Conservation (phyloP, 2,113 vertebrate genomes). For the Equus quagga region DNA sequence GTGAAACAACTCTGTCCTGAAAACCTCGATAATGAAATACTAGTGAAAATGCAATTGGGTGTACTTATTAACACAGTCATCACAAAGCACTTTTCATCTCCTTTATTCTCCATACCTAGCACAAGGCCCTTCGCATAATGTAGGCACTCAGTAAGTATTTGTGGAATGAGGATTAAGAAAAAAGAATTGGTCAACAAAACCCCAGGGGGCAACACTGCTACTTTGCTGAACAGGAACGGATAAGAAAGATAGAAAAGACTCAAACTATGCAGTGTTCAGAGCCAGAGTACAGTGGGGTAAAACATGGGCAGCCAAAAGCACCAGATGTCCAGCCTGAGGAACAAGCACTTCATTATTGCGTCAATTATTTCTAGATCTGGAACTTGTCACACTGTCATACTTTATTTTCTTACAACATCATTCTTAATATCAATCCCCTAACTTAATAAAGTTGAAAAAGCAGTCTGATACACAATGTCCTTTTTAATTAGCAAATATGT, state of each 20-base stretch:
- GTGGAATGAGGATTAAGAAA: neutral
- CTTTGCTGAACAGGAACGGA: neutral
- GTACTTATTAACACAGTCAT: neutral
- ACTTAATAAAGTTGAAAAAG: conserved; percentile 46
- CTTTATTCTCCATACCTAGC: neutral
- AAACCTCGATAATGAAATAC: conserved; percentile 15
- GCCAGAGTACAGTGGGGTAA: neutral
- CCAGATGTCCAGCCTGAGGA: neutral
- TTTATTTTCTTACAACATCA: conserved; percentile 49
- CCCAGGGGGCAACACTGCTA: neutral
- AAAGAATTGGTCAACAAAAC: neutral
- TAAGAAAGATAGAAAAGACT: neutral
- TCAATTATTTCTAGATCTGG: conserved; percentile 21
- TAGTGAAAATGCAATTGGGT: neutral
- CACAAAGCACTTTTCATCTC: neutral
- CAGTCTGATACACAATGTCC: neutral
- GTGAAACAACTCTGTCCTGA: neutral
- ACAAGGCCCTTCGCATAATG: neutral
- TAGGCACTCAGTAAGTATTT: neutral
- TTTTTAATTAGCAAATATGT: neutral
- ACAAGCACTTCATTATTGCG: neutral
- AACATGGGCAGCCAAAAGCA: neutral
- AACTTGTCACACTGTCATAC: neutral
- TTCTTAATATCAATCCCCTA: neutral
- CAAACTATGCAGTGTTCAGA: neutral